Percentiles rank a stretch among this genome's conserved stretches.
Conservation (phyloP, 2,797 vertebrate species). For the Trichosurus vulpecula region DNA sequence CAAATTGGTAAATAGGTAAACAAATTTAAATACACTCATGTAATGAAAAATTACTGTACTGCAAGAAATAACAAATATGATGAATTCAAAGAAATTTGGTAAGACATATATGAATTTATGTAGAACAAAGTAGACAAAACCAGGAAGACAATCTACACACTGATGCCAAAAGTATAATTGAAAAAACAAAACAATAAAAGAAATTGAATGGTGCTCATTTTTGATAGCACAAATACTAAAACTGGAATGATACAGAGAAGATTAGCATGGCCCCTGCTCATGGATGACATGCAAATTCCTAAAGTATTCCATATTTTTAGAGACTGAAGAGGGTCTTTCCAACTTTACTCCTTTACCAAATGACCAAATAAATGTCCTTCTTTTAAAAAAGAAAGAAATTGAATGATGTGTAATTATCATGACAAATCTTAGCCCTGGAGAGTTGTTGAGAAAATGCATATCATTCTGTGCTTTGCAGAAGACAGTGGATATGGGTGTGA, state of each 20-base stretch:
- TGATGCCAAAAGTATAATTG: neutral
- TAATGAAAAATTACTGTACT: neutral
- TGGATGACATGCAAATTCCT: neutral
- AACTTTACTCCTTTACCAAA: neutral
- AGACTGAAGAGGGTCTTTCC: neutral
- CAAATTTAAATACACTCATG: neutral
- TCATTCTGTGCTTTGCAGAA: neutral
- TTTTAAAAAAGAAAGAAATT: neutral
- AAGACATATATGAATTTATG: neutral
- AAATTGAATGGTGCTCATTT: neutral
- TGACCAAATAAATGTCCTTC: neutral
- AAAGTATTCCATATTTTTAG: neutral
- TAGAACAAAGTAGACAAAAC: neutral
- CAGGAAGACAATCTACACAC: neutral
- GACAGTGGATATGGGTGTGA: neutral
- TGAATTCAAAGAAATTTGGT: neutral
- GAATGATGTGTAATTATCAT: neutral
- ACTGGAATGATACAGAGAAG: neutral
- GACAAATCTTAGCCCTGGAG: neutral
- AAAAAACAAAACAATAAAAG: neutral
- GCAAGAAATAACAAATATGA: neutral
- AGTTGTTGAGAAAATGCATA: neutral
- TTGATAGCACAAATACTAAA: neutral
- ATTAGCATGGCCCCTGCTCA: neutral
- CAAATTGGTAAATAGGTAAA: neutral